phyloP scores from a whole-genome alignment of 2,888 invertebrate species.

The Carcina quercana region DNA sequence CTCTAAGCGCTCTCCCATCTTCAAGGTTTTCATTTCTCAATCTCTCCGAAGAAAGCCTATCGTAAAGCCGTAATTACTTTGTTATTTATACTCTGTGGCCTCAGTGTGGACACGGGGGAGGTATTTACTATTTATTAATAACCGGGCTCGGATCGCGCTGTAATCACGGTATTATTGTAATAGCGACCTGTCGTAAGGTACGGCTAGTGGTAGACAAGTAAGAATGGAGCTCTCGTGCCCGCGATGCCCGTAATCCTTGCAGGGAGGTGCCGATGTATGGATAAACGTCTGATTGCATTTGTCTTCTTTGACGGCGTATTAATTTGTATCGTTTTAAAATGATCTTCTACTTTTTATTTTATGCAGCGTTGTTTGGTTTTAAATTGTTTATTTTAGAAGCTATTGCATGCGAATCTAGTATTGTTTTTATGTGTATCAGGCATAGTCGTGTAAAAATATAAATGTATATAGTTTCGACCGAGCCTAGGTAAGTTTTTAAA shows the following conservation, averaged over 20 bases:
- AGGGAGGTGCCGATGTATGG: constrained; percentile 26
- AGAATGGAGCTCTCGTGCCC: constrained; percentile 30
- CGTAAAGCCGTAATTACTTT: constrained; percentile 49
- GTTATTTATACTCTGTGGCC: constrained; percentile 53
- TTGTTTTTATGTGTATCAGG: too few species aligned
- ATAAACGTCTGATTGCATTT: constrained; percentile 26
- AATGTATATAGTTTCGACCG: too few species aligned
- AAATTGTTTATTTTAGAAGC: too few species aligned
- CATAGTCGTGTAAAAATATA: too few species aligned
- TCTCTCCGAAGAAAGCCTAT: constrained; percentile 46
- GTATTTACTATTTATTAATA: constrained; percentile 59
- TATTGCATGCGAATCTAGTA: too few species aligned
- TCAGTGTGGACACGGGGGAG: constrained; percentile 48
- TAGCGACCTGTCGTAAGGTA: constrained; percentile 42
- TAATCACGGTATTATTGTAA: constrained; percentile 56
- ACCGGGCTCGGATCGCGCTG: constrained; percentile 40
- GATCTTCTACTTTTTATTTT: too few species aligned
- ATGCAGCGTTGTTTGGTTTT: too few species aligned
- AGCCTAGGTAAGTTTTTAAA: too few species aligned
- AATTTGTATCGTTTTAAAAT: constrained; percentile 13
- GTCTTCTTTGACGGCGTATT: constrained; percentile 16
- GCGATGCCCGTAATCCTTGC: constrained; percentile 17
- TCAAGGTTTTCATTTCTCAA: constrained; percentile 51
- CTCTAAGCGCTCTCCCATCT: constrained; percentile 28
- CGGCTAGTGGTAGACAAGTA: constrained; percentile 34